phyloP scores from a whole-genome alignment of 2,797 vertebrate species.

The Aselliscus stoliczkanus region DNA sequence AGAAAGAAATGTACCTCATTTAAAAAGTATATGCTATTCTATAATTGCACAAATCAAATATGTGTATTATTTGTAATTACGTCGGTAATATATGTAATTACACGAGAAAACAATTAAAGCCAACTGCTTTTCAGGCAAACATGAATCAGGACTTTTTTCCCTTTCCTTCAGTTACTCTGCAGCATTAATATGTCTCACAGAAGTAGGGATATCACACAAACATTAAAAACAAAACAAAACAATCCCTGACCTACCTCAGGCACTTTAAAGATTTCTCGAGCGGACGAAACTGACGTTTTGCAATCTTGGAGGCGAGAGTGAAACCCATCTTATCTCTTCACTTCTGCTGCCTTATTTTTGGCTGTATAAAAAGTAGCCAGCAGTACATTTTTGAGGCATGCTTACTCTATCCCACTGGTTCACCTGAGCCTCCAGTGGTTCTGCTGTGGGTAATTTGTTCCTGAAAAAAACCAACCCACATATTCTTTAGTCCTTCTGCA shows the following conservation, averaged over 20 bases:
- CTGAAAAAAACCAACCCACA: neutral
- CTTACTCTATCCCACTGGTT: neutral
- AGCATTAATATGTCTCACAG: constrained; percentile 71
- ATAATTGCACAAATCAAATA: constrained; percentile 65
- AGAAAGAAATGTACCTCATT: constrained; percentile 68
- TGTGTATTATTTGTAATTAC: constrained; percentile 75
- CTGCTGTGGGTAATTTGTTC: neutral
- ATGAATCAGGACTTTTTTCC: constrained; percentile 62
- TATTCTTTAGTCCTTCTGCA: neutral
- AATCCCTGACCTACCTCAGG: constrained; percentile 17
- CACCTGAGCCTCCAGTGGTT: neutral
- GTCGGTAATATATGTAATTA: constrained; percentile 78
- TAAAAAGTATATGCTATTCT: constrained; percentile 72
- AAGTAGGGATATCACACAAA: constrained; percentile 55
- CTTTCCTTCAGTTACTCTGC: constrained; percentile 21
- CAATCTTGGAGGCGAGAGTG: constrained; percentile 27
- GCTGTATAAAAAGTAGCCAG: neutral
- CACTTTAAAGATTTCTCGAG: constrained; percentile 45
- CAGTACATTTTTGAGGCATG: neutral
- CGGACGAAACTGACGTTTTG: neutral
- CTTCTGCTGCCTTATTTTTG: neutral
- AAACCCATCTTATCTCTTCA: constrained; percentile 20
- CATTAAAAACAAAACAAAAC: neutral
- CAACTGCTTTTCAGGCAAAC: constrained; percentile 69
- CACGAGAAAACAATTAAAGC: constrained; percentile 75